A percentile compares a stretch with the other conserved stretches of the same genome.
Evolutionary conservation across 2,113 vertebrate genomes (phyloP).

Genomic region (Poecile atricapillus): DNA sequence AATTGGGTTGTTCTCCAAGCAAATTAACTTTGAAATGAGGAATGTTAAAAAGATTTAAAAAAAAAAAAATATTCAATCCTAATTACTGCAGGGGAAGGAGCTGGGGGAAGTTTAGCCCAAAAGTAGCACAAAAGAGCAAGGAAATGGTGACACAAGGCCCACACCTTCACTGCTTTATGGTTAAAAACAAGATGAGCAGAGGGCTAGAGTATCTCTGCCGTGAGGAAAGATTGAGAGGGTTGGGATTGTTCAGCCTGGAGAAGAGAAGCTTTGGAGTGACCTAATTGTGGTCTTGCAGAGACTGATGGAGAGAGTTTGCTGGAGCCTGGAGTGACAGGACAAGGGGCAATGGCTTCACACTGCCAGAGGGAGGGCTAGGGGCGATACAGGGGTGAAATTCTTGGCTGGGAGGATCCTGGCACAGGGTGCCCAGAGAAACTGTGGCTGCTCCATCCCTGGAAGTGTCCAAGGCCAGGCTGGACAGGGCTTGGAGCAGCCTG

Average conservation of each 20-base stretch:
- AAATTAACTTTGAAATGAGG: conserved; percentile 44
- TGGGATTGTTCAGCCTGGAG: background rate
- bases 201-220: background rate
- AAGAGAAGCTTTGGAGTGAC: background rate
- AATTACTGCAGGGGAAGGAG: background rate
- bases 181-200: background rate
- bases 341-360: accelerated
- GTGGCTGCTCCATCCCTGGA: background rate
- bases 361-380: background rate
- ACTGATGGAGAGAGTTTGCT: accelerated
- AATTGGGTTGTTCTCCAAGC: conserved; percentile 37
- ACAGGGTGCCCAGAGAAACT: background rate
- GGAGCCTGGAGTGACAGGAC: background rate
- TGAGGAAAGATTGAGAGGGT: background rate
- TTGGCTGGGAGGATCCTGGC: background rate
- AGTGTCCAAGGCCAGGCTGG: background rate
- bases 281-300: background rate
- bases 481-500: accelerated
- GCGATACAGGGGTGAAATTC: background rate
- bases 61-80: background rate
- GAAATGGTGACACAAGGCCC: accelerated
- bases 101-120: background rate
- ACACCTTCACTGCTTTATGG: accelerated
- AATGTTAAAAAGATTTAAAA: conserved; percentile 2
- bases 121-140: background rate